Percentiles rank a stretch among this genome's conserved stretches.
Conservation (phyloP, 2,797 vertebrate species). For the Morelia viridis region DNA sequence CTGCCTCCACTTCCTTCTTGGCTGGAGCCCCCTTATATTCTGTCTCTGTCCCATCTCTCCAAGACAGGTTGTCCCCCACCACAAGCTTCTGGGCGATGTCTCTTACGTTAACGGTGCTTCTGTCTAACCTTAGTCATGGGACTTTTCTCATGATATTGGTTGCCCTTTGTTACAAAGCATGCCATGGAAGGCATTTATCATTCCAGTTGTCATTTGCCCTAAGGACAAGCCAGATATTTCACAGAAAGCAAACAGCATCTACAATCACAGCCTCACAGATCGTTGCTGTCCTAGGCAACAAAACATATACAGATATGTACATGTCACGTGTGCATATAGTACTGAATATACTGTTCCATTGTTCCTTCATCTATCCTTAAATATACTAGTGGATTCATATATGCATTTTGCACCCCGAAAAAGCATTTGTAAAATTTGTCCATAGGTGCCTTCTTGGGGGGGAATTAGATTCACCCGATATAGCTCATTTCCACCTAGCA, state of each 20-base stretch:
- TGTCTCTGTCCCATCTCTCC: background rate
- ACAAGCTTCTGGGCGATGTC: background rate
- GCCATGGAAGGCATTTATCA: background rate
- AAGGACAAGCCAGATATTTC: background rate
- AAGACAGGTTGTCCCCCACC: background rate
- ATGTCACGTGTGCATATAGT: background rate
- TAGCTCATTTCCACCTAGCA: background rate
- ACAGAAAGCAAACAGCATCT: background rate
- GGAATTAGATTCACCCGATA: background rate
- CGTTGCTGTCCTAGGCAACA: background rate
- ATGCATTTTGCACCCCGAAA: background rate
- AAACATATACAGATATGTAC: background rate
- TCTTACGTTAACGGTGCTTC: background rate
- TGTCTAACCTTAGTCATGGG: background rate
- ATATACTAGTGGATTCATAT: background rate
- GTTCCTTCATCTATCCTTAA: background rate
- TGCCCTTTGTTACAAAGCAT: background rate
- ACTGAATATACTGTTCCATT: background rate
- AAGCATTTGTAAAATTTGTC: background rate
- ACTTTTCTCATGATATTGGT: background rate
- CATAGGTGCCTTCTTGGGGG: background rate
- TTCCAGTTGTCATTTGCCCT: background rate
- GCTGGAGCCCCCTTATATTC: background rate
- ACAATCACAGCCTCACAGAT: background rate
- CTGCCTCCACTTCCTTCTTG: background rate